Conservation (phyloP, 1,140 invertebrate species). For the Aplysia californica region DNA sequence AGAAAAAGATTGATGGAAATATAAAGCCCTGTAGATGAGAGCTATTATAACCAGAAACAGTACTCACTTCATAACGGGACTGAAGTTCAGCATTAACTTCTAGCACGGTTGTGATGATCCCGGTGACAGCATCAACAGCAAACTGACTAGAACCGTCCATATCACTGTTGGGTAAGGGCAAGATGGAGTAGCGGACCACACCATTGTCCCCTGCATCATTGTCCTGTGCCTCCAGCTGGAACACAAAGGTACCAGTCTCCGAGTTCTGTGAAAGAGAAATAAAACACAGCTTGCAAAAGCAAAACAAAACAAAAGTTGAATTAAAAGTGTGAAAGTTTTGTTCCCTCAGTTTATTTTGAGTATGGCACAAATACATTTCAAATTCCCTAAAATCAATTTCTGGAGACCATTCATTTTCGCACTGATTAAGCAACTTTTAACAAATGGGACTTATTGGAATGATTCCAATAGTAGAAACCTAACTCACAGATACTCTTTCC, state of each 20-base stretch:
- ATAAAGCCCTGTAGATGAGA: too few relatives aligned
- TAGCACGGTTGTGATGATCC: conserved; percentile 38
- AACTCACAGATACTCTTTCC: too few relatives aligned
- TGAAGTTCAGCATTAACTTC: conserved; percentile 43
- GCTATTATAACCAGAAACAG: too few relatives aligned
- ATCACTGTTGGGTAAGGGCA: conserved; percentile 23
- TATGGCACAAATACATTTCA: too few relatives aligned
- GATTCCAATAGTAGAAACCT: too few relatives aligned
- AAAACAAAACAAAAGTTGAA: neutral
- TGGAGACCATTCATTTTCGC: too few relatives aligned
- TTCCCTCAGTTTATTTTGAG: too few relatives aligned
- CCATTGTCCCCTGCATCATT: conserved; percentile 51
- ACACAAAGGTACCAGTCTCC: conserved; percentile 34
- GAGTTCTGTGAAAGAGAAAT: conserved; percentile 34
- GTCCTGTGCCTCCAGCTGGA: conserved; percentile 42
- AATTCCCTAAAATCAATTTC: too few relatives aligned
- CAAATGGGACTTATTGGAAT: too few relatives aligned
- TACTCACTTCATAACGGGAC: conserved; percentile 39
- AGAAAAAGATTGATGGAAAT: too few relatives aligned
- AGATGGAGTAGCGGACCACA: conserved; percentile 43
- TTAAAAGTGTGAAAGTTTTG: neutral
- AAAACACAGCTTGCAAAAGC: neutral
- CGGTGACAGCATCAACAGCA: conserved; percentile 39
- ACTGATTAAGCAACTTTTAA: too few relatives aligned
- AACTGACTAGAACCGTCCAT: conserved; percentile 36